Percentiles rank a stretch among this genome's conserved stretches.
phyloP scores from a whole-genome alignment of 2,113 vertebrate genomes.

The Phrynocephalus versicolor region DNA sequence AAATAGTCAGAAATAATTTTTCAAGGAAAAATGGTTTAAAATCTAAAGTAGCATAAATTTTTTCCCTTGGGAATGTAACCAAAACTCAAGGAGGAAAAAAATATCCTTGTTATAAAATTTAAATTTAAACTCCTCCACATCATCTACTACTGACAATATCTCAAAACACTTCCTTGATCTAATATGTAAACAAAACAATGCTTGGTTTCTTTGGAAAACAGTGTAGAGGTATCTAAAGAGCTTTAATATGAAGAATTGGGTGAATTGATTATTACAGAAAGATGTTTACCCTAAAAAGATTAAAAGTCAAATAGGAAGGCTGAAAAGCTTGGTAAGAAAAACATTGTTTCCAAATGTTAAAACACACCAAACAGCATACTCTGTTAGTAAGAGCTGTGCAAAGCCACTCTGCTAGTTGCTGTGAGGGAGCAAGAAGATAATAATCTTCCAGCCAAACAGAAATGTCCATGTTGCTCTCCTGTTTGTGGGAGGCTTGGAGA shows the following conservation, averaged over 20 bases:
- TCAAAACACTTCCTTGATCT: neutral
- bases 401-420: neutral
- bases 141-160: conserved; percentile 31
- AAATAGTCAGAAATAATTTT: neutral
- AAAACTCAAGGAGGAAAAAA: neutral
- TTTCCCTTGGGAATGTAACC: neutral
- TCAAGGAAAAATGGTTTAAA: neutral
- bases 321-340: neutral
- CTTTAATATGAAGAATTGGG: neutral
- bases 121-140: conserved; percentile 5
- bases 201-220: conserved; percentile 57
- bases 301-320: neutral
- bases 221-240: conserved; percentile 46
- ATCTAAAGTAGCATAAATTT: neutral
- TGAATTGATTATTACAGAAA: neutral
- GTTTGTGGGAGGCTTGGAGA: too few relatives aligned
- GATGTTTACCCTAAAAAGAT: neutral
- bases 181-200: conserved; percentile 24
- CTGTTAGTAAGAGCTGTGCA: neutral
- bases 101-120: conserved; percentile 12
- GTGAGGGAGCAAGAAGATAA: neutral
- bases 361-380: neutral
- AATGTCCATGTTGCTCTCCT: neutral
- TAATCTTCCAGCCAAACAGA: neutral
- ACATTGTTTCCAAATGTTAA: neutral